These are phyloP conservation scores for Hippasteria phrygiana DNA, from an alignment of 53 echinoderm and acorn worm species.

Conservation along the genomic window DNA sequence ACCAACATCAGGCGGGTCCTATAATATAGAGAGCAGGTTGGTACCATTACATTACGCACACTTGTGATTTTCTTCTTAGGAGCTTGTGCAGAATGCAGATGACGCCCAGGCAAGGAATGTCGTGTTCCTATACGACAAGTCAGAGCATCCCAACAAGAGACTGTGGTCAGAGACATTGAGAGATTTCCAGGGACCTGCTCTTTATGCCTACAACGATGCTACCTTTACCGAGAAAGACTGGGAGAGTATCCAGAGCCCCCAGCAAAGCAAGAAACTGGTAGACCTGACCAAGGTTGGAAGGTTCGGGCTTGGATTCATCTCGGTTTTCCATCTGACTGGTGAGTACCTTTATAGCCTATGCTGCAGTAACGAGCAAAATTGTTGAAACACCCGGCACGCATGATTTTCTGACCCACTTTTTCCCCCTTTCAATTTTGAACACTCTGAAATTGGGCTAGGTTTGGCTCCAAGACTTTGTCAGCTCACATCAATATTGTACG, in stretches of 20 bases:
- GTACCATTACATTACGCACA: no score
- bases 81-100: constrained; percentile 91
- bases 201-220: constrained; percentile 87
- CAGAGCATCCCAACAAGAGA: constrained; percentile 50
- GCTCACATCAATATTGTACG: no score
- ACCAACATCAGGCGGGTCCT: no score
- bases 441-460: no score
- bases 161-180: constrained; percentile 52
- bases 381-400: no score
- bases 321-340: constrained; percentile 95
- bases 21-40: no score
- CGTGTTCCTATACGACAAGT: constrained; percentile 78
- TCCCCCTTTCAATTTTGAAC: background rate
- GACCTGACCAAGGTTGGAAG: constrained; percentile 85
- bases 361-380: background rate
- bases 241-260: constrained; percentile 82
- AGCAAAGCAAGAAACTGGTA: constrained; percentile 74
- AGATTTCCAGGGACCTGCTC: constrained; percentile 73
- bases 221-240: constrained; percentile 78
- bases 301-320: constrained; percentile 92
- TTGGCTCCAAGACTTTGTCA: no score
- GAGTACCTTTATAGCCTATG: no score
- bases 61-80: no score
- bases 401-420: no score
- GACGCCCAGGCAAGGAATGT: constrained; percentile 84